These are phyloP conservation scores for Neodon shergylaensis DNA, from an alignment of 2,113 vertebrate species.

Conservation along the genomic window DNA sequence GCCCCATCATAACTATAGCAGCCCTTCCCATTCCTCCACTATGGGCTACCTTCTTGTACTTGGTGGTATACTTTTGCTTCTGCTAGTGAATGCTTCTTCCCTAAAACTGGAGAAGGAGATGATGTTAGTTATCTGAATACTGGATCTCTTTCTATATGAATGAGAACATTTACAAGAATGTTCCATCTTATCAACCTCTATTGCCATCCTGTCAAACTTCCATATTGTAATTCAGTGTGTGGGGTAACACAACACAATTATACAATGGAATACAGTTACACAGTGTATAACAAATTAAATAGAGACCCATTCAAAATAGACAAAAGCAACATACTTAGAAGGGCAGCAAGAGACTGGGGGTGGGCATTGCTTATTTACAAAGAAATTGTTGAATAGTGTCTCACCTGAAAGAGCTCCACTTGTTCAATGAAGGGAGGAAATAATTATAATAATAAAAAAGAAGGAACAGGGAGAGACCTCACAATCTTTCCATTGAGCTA, in stretches of 20 bases:
- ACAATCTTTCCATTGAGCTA: not conserved
- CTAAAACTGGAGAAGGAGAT: not conserved
- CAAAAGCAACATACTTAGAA: not conserved
- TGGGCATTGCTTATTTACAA: not conserved
- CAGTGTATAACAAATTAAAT: not conserved
- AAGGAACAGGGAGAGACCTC: not conserved
- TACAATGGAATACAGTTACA: not conserved
- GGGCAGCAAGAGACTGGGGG: not conserved
- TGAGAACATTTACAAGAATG: not conserved
- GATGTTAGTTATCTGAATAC: not conserved
- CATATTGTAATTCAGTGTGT: too few species aligned
- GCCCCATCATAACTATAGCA: not conserved
- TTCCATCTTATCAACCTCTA: not conserved
- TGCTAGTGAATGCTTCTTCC: not conserved
- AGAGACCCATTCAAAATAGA: not conserved
- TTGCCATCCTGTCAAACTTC: not conserved
- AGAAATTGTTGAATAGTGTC: too few species aligned
- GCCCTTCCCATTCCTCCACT: not conserved
- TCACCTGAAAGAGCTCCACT: not conserved
- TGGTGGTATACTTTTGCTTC: not conserved
- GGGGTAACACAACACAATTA: not conserved
- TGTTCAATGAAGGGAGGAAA: not conserved
- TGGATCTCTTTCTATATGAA: not conserved
- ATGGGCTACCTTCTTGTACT: not conserved
- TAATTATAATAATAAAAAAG: too few species aligned